A percentile compares a stretch with the other conserved stretches of the same genome.
These are phyloP conservation scores for Tribolium freemani DNA, from an alignment of 2,888 invertebrate genomes.

Conservation along the genomic window DNA sequence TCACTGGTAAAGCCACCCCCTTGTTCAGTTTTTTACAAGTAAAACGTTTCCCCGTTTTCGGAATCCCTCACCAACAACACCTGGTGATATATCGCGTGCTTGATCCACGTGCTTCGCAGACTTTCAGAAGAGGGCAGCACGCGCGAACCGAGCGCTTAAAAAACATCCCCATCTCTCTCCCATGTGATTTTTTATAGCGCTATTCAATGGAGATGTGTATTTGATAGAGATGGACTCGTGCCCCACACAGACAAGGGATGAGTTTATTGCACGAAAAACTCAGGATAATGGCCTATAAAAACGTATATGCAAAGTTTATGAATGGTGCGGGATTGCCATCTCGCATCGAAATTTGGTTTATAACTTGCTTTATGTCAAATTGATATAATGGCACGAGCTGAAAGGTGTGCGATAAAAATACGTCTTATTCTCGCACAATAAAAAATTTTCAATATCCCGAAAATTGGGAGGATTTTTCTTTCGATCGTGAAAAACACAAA, in stretches of 20 bases:
- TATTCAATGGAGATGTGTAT: constrained; percentile 33
- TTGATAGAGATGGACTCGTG: constrained; percentile 40
- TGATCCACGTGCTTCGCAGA: constrained; percentile 45
- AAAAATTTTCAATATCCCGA: background rate
- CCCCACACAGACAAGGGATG: constrained; percentile 34
- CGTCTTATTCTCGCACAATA: constrained; percentile 21
- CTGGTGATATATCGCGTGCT: constrained; percentile 54
- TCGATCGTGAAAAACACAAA: background rate
- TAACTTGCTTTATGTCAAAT: constrained; percentile 32
- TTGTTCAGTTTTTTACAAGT: constrained; percentile 55
- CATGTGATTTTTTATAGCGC: constrained; percentile 18
- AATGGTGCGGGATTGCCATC: constrained; percentile 37
- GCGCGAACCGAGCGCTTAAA: constrained; percentile 30
- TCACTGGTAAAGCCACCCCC: constrained; percentile 54
- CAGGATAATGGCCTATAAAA: constrained; percentile 38
- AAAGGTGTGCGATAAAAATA: constrained; percentile 30
- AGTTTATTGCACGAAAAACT: constrained; percentile 37
- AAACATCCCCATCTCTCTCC: constrained; percentile 16
- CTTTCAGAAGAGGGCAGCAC: constrained; percentile 38
- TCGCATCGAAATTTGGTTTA: constrained; percentile 39
- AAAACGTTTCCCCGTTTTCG: constrained; percentile 57
- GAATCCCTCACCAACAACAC: constrained; percentile 54
- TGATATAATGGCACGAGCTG: constrained; percentile 21
- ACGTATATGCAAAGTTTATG: constrained; percentile 45
- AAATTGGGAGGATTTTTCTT: background rate